Conservation (phyloP, 2,113 vertebrate species). For the Poeciliopsis prolifica region DNA sequence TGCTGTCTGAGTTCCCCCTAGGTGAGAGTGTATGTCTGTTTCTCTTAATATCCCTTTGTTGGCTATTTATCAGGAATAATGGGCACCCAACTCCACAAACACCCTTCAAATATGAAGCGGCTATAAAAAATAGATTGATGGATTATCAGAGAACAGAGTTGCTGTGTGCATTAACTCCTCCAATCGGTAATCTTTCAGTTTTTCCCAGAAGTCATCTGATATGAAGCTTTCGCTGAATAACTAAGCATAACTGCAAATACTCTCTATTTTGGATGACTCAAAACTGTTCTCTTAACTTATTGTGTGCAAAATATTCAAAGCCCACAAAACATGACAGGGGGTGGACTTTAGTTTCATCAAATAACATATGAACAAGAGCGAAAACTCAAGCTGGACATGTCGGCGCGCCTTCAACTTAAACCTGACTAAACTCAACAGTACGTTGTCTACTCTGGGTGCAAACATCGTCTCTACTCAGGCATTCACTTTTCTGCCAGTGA, state of each 20-base stretch:
- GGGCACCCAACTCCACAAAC: too few species aligned
- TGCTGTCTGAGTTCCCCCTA: not conserved
- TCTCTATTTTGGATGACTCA: not conserved
- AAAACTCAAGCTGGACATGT: conserved; percentile 13
- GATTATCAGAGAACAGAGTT: not conserved
- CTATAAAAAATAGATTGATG: too few species aligned
- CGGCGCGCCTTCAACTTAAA: conserved; percentile 1
- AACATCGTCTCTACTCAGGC: conserved; percentile 50
- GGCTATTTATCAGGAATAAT: not conserved
- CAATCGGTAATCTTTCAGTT: conserved; percentile 3
- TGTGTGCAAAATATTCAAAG: conserved; percentile 17
- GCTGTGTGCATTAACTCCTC: not conserved
- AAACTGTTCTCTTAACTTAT: not conserved
- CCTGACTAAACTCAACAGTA: conserved; percentile 17
- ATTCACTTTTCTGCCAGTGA: conserved; percentile 76
- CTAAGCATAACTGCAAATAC: not conserved
- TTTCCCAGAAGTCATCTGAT: not conserved
- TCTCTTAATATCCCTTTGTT: not conserved
- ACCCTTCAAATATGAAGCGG: too few species aligned
- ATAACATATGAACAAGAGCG: conserved; percentile 15
- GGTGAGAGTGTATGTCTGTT: not conserved
- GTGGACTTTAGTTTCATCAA: not conserved
- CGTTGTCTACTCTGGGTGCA: not conserved
- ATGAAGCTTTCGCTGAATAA: not conserved
- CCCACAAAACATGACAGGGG: not conserved